A percentile compares a stretch with the other conserved stretches of the same genome.
Evolutionary conservation across 2,888 invertebrate species (phyloP).

Genomic region (Eupithecia dodoneata): DNA sequence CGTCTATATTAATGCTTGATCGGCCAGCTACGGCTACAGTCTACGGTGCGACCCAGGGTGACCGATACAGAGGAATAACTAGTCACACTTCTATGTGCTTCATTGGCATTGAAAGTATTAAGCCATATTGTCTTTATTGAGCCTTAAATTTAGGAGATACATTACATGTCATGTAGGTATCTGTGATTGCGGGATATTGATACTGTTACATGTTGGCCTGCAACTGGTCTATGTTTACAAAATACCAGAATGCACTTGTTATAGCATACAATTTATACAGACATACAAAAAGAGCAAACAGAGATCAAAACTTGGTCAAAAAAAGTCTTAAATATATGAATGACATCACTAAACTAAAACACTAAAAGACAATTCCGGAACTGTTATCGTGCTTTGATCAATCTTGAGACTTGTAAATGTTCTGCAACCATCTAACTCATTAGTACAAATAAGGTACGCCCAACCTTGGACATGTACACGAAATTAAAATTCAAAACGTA

Average conservation of each 20-base stretch:
- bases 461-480: slow-evolving; percentile 20
- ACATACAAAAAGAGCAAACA: neutral
- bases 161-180: neutral
- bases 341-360: neutral
- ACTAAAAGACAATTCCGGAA: neutral
- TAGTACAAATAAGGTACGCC: slow-evolving; percentile 3
- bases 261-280: neutral
- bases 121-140: neutral
- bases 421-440: neutral
- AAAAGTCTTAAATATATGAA: neutral
- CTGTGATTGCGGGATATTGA: neutral
- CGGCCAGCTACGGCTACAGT: too few species aligned
- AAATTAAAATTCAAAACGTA: slow-evolving; percentile 27
- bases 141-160: too few species aligned
- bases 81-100: too few species aligned
- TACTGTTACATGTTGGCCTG: neutral
- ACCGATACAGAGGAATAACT: too few species aligned
- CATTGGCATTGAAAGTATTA: too few species aligned
- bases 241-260: neutral
- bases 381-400: slow-evolving; percentile 4
- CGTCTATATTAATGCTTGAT: neutral
- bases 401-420: slow-evolving; percentile 8
- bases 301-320: neutral
- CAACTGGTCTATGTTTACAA: neutral
- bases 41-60: too few species aligned